phyloP scores from a whole-genome alignment of 2,797 vertebrate genomes.

The Acestrorhynchus altus region DNA sequence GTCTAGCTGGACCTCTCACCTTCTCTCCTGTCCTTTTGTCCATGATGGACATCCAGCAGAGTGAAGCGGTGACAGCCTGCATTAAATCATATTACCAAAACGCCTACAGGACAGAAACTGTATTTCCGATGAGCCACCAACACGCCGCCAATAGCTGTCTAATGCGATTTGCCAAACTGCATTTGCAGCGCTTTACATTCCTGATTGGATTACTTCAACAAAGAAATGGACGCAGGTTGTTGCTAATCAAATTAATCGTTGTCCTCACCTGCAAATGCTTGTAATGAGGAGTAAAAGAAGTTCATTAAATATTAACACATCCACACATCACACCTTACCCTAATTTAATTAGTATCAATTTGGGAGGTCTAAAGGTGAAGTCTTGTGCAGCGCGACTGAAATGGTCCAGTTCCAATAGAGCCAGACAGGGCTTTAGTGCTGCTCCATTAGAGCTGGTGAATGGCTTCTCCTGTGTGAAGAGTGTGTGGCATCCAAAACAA shows the following conservation, averaged over 20 bases:
- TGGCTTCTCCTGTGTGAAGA: not conserved
- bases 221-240: constrained; percentile 71
- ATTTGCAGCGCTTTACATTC: constrained; percentile 80
- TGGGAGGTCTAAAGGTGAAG: constrained; percentile 29
- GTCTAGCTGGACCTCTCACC: not conserved
- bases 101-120: constrained; percentile 61
- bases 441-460: not conserved
- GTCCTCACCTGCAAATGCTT: constrained; percentile 58
- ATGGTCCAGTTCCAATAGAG: not conserved
- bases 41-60: constrained; percentile 27
- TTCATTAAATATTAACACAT: constrained; percentile 70
- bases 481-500: constrained; percentile 29
- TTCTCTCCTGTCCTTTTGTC: constrained; percentile 41
- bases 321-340: constrained; percentile 49
- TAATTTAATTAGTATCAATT: constrained; percentile 67
- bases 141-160: constrained; percentile 69
- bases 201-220: constrained; percentile 79
- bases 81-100: constrained; percentile 58
- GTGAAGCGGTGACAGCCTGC: constrained; percentile 44
- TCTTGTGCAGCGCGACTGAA: not conserved
- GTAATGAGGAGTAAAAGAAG: constrained; percentile 69
- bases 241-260: constrained; percentile 78
- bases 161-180: constrained; percentile 77
- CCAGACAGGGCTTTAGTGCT: not conserved
- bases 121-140: constrained; percentile 60